These are phyloP conservation scores for Drosophila stalkeri DNA, from an alignment of 2,888 invertebrate genomes.

Conservation along the genomic window DNA sequence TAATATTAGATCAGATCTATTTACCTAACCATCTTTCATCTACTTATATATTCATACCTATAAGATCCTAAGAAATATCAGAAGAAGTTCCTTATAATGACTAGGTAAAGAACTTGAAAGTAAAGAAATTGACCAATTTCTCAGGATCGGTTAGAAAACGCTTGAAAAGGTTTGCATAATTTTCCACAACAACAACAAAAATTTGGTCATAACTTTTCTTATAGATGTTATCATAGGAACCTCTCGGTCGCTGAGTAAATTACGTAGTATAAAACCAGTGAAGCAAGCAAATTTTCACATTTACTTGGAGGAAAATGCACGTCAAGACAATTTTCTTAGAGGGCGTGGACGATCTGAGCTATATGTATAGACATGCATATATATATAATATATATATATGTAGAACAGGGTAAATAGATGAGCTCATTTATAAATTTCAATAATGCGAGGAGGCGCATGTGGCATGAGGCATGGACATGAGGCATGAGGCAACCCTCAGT, in stretches of 20 bases:
- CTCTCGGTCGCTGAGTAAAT: slow-evolving; percentile 47
- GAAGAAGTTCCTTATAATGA: no score
- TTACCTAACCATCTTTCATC: no score
- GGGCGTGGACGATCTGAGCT: slow-evolving; percentile 27
- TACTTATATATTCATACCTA: no score
- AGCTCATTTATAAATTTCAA: slow-evolving; percentile 59
- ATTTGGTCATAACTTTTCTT: slow-evolving; percentile 7
- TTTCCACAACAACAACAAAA: not conserved
- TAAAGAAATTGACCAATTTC: not conserved
- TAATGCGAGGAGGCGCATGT: slow-evolving; percentile 44
- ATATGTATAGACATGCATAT: slow-evolving; percentile 1
- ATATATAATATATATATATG: slow-evolving; percentile 1
- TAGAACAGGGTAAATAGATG: slow-evolving; percentile 53
- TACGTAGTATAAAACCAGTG: slow-evolving; percentile 62
- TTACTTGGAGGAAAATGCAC: slow-evolving; percentile 68
- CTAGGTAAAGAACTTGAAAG: not conserved
- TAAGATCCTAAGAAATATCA: not conserved
- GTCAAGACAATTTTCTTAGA: slow-evolving; percentile 67
- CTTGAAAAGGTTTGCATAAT: slow-evolving; percentile 8
- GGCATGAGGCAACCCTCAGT: slow-evolving; percentile 66
- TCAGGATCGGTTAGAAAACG: not conserved
- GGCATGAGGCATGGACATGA: slow-evolving; percentile 27
- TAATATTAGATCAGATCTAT: no score
- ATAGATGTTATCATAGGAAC: slow-evolving; percentile 44
- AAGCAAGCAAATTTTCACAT: slow-evolving; percentile 67